These are phyloP conservation scores for Diarsia brunnea DNA, from an alignment of 2,888 invertebrate species.

Conservation along the genomic window DNA sequence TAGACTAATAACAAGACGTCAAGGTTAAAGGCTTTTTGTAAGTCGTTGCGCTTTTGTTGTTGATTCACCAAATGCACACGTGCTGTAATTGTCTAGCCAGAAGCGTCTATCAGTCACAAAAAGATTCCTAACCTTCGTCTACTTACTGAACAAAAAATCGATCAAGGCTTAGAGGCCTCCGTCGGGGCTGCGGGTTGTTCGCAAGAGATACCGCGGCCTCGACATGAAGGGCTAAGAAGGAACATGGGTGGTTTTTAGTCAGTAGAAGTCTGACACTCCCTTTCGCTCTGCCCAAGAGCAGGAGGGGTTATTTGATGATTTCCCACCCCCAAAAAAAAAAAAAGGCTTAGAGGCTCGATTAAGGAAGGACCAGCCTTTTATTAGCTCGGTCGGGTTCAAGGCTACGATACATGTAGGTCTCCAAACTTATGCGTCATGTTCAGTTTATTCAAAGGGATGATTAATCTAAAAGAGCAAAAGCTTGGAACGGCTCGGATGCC, in stretches of 20 bases:
- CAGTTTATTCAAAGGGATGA: conserved; percentile 19
- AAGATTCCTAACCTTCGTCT: conserved; percentile 35
- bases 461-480: conserved; percentile 16
- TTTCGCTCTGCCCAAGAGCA: too few relatives aligned
- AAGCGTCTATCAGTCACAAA: conserved; percentile 18
- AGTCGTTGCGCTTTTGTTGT: conserved; percentile 26
- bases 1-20: conserved; percentile 21
- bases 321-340: too few relatives aligned
- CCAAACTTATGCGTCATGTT: conserved; percentile 27
- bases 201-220: too few relatives aligned
- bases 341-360: conserved; percentile 32
- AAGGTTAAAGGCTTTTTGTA: conserved; percentile 32
- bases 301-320: too few relatives aligned
- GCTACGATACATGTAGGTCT: neutral
- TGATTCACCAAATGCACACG: conserved; percentile 19
- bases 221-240: too few relatives aligned
- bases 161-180: conserved; percentile 35
- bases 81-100: conserved; percentile 9
- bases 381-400: conserved; percentile 31
- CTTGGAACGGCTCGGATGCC: neutral
- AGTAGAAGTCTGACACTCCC: too few relatives aligned
- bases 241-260: too few relatives aligned
- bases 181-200: too few relatives aligned
- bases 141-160: conserved; percentile 36
- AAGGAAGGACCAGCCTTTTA: conserved; percentile 29